phyloP scores from a whole-genome alignment of 1,140 invertebrate species.

The Oppia nitens region DNA sequence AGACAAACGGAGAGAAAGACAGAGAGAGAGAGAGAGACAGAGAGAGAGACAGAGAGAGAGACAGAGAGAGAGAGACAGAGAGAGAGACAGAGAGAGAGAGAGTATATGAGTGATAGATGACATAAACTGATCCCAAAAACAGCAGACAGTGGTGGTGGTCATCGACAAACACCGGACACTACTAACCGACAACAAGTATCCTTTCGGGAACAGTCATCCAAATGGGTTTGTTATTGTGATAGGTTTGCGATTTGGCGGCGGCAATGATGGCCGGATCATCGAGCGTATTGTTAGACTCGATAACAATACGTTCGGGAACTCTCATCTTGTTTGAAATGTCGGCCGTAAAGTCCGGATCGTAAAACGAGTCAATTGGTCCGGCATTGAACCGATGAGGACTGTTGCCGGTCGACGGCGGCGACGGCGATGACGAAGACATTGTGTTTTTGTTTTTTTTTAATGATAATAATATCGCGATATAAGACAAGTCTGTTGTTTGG shows the following conservation, averaged over 20 bases:
- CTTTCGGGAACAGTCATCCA: constrained; percentile 79
- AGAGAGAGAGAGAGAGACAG: no score
- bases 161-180: constrained; percentile 4
- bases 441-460: not conserved
- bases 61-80: no score
- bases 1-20: no score
- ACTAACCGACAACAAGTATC: constrained; percentile 56
- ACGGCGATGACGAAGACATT: not conserved
- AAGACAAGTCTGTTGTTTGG: no score
- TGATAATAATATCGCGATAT: not conserved
- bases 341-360: constrained; percentile 47
- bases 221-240: constrained; percentile 15
- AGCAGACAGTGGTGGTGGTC: not conserved
- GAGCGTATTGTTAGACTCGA: constrained; percentile 26
- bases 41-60: no score
- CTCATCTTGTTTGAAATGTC: constrained; percentile 59
- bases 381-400: not conserved
- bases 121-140: no score
- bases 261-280: constrained; percentile 7
- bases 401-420: not conserved
- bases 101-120: no score
- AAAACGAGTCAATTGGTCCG: constrained; percentile 28
- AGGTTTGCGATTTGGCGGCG: constrained; percentile 17
- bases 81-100: no score
- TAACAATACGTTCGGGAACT: constrained; percentile 54